phyloP scores from a whole-genome alignment of 2,113 vertebrate genomes.

The Melanocharis versteri region DNA sequence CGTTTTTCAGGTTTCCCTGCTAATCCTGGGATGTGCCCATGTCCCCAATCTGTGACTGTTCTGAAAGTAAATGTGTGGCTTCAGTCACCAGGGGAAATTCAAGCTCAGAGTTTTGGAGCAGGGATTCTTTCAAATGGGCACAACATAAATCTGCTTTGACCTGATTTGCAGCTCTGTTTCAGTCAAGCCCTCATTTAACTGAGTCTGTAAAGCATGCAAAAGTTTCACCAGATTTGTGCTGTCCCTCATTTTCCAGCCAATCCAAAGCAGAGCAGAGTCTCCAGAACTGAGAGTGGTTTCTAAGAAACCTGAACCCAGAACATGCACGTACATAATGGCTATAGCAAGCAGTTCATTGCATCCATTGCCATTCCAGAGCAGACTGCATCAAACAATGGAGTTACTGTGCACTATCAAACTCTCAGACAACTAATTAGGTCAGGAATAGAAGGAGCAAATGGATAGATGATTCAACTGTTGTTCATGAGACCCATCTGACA shows the following conservation, averaged over 20 bases:
- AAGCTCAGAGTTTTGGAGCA: neutral
- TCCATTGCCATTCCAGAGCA: neutral
- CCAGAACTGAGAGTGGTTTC: neutral
- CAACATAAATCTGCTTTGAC: constrained; percentile 19
- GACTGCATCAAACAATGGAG: constrained; percentile 29
- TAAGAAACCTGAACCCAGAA: neutral
- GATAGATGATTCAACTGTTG: constrained; percentile 35
- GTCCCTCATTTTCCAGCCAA: neutral
- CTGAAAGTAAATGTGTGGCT: neutral
- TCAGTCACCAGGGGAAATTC: constrained; percentile 11
- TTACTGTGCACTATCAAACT: constrained; percentile 44
- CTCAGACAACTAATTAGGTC: constrained; percentile 30
- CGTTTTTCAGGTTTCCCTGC: neutral
- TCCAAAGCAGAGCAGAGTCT: neutral
- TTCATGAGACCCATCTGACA: constrained; percentile 15
- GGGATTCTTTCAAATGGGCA: neutral
- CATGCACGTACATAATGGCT: neutral
- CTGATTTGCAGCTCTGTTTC: constrained; percentile 19
- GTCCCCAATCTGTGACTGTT: neutral
- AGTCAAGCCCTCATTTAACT: constrained; percentile 25
- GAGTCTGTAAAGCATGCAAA: neutral
- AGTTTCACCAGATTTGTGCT: neutral
- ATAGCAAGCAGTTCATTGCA: neutral
- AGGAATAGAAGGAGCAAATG: constrained; percentile 4
- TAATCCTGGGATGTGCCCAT: neutral